phyloP scores from a whole-genome alignment of 2,113 vertebrate genomes.

The Meleagris gallopavo region DNA sequence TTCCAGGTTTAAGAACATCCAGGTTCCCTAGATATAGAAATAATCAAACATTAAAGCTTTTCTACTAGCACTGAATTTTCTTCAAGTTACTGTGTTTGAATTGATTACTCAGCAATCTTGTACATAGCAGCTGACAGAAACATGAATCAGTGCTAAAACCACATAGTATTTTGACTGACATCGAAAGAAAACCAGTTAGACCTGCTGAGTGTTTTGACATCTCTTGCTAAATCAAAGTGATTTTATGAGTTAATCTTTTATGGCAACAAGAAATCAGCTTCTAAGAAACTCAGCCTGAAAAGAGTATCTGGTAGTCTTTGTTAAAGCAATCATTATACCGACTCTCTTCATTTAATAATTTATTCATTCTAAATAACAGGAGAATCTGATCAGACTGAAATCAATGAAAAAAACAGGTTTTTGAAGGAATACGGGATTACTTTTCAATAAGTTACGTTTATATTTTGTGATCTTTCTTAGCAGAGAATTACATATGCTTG shows the following conservation, averaged over 20 bases:
- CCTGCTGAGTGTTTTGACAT: conserved; percentile 60
- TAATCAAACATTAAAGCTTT: neutral
- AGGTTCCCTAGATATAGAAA: neutral
- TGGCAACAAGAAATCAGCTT: conserved; percentile 29
- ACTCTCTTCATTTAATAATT: conserved; percentile 11
- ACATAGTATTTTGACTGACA: conserved; percentile 56
- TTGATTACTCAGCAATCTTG: conserved; percentile 48
- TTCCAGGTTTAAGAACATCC: neutral
- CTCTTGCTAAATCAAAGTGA: conserved; percentile 61
- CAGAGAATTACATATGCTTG: neutral
- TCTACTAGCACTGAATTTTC: neutral
- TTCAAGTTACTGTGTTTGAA: neutral
- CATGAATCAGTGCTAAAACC: conserved; percentile 56
- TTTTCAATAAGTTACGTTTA: neutral
- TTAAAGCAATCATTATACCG: neutral
- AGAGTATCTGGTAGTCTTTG: neutral
- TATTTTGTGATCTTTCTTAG: neutral
- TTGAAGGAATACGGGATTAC: neutral
- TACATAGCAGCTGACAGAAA: conserved; percentile 52
- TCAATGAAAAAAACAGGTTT: neutral
- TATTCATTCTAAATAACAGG: neutral
- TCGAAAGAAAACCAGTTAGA: conserved; percentile 52
- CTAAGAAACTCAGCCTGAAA: neutral
- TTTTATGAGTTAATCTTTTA: conserved; percentile 54
- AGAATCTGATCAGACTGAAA: neutral